Evolutionary conservation across 1,140 invertebrate genomes (phyloP), one percentile per base, ranked within the genome.

Genomic region (Trissolcus basalis): DNA sequence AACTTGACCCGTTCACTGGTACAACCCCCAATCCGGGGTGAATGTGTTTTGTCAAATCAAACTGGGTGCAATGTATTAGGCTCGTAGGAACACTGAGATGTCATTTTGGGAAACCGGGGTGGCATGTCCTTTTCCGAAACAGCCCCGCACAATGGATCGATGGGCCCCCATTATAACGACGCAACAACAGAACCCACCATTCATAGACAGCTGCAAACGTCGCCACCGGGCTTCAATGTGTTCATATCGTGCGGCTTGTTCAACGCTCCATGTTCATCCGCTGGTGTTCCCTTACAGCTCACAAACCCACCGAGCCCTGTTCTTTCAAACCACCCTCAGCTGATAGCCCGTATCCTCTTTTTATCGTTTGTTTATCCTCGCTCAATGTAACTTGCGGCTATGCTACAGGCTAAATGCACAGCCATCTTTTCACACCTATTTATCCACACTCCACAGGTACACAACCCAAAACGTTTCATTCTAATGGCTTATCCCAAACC

Each of bases 41-140:
- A 9, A 9, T 27, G 35, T 19, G 19, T 44, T 50, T 54, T 48
- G 48, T 54, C 50, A 54, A 69, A 69, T 54, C 56, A 41, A 60
- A 61, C 67, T 53, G 67, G 67, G 67, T 61, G 67, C 67, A 43
- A 55, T 15, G 59, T 71, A 71, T 71, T 63, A 71, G 68, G 68
- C 35, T 63, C 35, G 6, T 27, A 71, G 44, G 16, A 71, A 5
- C 4, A 14, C 0, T 27, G 11, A 51, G 68, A 14, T 61, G 14
- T 19, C 16, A 35, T 71, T 71, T 71, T 71, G 44, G 58, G 59
- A 58, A 49, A 60, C 16, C 35, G 14, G 56, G 56, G 65, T 61
- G 50, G 56, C 44, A 51, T 58, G 51, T 56, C 59, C 8, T 60
- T 71, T 71, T 71, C 44, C 68, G 47, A 71, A 71, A 71, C 53